phyloP scores from a whole-genome alignment of 37 sponge, comb jelly and placozoan species.

The Hormiphora californensis region DNA sequence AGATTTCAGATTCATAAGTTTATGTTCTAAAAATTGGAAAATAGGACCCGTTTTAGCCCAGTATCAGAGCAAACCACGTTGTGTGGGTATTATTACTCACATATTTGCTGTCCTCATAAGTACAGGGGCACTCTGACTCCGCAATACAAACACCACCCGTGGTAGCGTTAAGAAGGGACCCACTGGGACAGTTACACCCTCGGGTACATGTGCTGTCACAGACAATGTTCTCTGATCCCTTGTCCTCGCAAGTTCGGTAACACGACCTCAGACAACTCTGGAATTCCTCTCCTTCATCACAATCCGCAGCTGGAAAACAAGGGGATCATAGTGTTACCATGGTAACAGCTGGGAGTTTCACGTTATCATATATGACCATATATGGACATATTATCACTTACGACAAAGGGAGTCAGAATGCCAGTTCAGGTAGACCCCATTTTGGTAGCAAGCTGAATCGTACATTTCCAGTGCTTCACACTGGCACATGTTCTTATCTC shows the following conservation, averaged over 20 bases:
- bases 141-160: constrained; percentile 11
- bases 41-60: background rate
- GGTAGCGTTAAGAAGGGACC: background rate
- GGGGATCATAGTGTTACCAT: background rate
- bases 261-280: constrained; percentile 33
- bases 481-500: constrained; percentile 28
- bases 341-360: background rate
- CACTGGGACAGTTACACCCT: constrained; percentile 54
- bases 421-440: constrained; percentile 21
- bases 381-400: constrained; percentile 28
- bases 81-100: background rate
- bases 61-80: background rate
- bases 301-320: background rate
- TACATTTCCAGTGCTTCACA: constrained; percentile 49
- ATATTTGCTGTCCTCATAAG: constrained; percentile 15
- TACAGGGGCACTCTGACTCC: constrained; percentile 22
- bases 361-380: too few relatives aligned
- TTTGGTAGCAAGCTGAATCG: constrained; percentile 11
- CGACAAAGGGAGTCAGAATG: background rate
- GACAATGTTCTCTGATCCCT: background rate
- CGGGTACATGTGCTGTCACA: constrained; percentile 44
- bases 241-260: constrained; percentile 51
- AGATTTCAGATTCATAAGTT: background rate
- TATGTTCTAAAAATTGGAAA: too few relatives aligned
- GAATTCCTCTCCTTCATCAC: constrained; percentile 9